Conservation (phyloP, 2,797 vertebrate species). For the Dendrocincla tyrannina region DNA sequence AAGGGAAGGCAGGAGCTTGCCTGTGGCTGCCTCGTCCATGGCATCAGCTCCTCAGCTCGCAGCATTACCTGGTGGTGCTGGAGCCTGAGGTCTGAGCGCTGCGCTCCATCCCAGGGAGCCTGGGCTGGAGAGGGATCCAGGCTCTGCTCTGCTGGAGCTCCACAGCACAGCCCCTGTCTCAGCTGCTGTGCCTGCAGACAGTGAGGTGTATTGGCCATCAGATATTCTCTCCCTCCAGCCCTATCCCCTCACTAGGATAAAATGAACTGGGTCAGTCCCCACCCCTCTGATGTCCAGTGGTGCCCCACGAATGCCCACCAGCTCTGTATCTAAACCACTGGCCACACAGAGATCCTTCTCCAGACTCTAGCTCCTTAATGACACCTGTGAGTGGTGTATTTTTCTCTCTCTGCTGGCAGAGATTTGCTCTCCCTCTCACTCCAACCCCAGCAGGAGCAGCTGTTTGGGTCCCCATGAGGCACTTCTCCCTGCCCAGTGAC, state of each 20-base stretch:
- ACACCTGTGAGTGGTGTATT: background rate
- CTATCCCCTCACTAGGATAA: background rate
- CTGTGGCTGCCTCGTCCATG: background rate
- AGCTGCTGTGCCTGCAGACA: background rate
- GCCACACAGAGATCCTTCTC: background rate
- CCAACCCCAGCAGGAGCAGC: background rate
- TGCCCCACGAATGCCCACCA: background rate
- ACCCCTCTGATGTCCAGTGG: background rate
- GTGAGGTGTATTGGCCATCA: background rate
- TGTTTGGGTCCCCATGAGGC: background rate
- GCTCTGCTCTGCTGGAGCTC: background rate
- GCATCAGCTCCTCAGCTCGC: background rate
- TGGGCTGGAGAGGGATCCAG: background rate
- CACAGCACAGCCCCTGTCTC: background rate
- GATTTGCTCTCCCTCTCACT: background rate
- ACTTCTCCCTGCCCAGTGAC: background rate
- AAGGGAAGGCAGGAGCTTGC: background rate
- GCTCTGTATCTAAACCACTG: background rate
- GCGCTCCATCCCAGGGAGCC: background rate
- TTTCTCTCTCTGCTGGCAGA: background rate
- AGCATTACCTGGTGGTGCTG: background rate
- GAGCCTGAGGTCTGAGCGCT: background rate
- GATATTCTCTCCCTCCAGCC: background rate
- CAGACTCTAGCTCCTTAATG: background rate
- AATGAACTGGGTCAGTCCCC: background rate